Base-by-base conservation (phyloP, 2,888 invertebrate species). In the Anagyrus pseudococci region DNA sequence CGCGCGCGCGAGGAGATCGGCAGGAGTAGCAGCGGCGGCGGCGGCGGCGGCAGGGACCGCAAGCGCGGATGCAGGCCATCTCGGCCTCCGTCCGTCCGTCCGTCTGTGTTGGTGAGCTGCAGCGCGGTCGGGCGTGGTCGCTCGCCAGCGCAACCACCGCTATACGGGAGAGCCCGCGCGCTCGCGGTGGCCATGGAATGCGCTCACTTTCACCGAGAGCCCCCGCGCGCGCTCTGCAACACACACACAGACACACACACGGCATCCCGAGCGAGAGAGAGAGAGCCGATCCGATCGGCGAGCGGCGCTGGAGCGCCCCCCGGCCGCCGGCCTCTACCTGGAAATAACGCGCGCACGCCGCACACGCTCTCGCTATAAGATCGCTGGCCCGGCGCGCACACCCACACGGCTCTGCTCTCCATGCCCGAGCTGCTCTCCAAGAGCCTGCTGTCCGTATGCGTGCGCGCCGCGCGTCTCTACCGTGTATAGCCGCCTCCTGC, bases 101-200 rank as follows among this genome's bases (percentile, higher is more conserved):
- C 64, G 62, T 75, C 75, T 75, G 73, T 76, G n/a, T n/a, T n/a
- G n/a, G n/a, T n/a, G n/a, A n/a, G n/a, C n/a, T n/a, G n/a, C n/a
- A n/a, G n/a, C n/a, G n/a, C 74, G 75, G 73, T 79, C 78, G 80
- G 80, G 80, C 80, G 80, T 80, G 80, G 80, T 77, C 79, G 75
- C 75, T n/a, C n/a, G 50, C 20, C 29, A 50, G 26, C 44, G 43
- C 20, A 2, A 10, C 17, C 19, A 20, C 44, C 41, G 15, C 20
- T 23, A 17, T 23, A 43, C 47, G 40, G n/a, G n/a, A n/a, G n/a
- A n/a, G n/a, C n/a, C 41, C 33, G 52, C 56, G 49, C 17, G 44
- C 50, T 37, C 50, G 49, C 59, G 73, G 77, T 78, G 79, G 78
- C 79, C 79, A 77, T 79, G 80, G 80, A 80, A 80, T 80, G 80